Conservation (phyloP, 2,888 invertebrate species). For the Podotricha telesiphe region DNA sequence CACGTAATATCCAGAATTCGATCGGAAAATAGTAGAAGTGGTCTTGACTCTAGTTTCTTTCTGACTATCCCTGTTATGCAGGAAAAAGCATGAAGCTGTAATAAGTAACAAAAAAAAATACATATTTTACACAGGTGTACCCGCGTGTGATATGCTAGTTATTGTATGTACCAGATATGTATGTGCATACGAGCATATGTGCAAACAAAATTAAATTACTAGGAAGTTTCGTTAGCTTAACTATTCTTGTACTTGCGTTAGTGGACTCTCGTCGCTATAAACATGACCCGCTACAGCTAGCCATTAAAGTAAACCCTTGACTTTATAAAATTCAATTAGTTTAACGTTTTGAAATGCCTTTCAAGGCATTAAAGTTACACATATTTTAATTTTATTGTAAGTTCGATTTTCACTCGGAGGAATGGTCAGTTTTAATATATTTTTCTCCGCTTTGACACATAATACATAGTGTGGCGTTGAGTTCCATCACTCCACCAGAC, state of each 20-base stretch:
- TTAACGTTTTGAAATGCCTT: neutral
- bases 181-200: too few species aligned
- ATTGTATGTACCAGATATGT: neutral
- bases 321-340: slow-evolving; percentile 14
- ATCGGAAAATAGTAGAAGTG: too few species aligned
- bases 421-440: too few species aligned
- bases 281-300: slow-evolving; percentile 2
- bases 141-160: neutral
- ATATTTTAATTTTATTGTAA: neutral
- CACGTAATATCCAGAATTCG: too few species aligned
- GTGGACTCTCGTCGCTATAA: slow-evolving; percentile 2
- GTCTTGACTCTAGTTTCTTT: too few species aligned
- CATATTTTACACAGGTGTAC: neutral
- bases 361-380: neutral
- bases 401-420: too few species aligned
- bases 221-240: slow-evolving; percentile 4
- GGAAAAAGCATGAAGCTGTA: too few species aligned
- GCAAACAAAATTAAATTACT: slow-evolving; percentile 4
- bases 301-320: slow-evolving; percentile 5
- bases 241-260: slow-evolving; percentile 8
- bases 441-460: too few species aligned
- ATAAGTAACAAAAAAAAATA: neutral
- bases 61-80: too few species aligned
- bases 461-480: too few species aligned
- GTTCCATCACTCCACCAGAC: too few species aligned